Base-by-base conservation (phyloP, 2,797 vertebrate species). In the Anguilla megastoma region DNA sequence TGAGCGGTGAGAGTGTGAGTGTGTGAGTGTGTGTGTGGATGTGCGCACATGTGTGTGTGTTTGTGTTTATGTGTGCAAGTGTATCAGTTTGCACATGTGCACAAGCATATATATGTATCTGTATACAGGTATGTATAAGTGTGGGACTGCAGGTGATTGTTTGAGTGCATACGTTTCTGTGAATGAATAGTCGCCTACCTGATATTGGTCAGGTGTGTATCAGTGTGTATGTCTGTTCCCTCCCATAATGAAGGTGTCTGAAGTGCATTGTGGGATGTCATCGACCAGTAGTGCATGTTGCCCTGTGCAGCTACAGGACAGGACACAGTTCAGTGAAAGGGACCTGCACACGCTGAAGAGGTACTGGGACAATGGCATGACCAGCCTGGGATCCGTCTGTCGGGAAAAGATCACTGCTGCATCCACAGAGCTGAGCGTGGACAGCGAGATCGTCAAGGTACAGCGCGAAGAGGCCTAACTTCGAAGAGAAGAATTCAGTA, bases 361-460 rank as follows among this genome's bases (percentile, higher is more conserved):
- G 89, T 99, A 98, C 94, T 99, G 99, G 99, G 98, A 99, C 94
- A 96, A 97, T 91, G 99, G 99, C 91, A 99, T 99, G 98, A 99
- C 99, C 92, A 99, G 98, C 92, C 95, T 99, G 94, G 98, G 98
- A 89, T 99, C 98, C 48, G 97, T 99, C 89, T 99, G 99, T 95
- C 96, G 97, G 95, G 98, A 99, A 94, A 99, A 99, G 96, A 99
- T 99, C 92, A 96, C 97, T 74, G 98, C 98, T 52, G 98, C 99
- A 88, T 97, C 98, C 85, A 96, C 95, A 88, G 97, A 99, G 90
- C 97, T 99, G 93, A 98, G 94, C 86, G 98, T 99, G 92, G 99
- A 99, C 97, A 97, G 97, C 95, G 99, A 99, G 97, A 99, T 99
- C 94, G 97, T 99, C 93, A 98, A 98, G 98, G 99, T 99, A 96